These are phyloP conservation scores for Calliphora vicina DNA, from an alignment of 1,140 invertebrate species.

Conservation along the genomic window DNA sequence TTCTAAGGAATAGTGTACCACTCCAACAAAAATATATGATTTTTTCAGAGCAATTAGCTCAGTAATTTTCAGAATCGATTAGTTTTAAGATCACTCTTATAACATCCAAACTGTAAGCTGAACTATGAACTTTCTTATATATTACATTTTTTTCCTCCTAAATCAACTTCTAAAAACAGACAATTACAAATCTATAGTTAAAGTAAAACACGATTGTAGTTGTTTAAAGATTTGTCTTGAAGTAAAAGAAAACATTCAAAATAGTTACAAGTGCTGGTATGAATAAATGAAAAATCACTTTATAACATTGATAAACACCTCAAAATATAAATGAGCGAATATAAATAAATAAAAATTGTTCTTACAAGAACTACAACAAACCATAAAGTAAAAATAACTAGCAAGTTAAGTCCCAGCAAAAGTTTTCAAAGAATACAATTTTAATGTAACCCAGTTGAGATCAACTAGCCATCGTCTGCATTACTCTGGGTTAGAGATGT, in stretches of 20 bases:
- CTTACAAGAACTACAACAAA: background rate
- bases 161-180: too few species aligned
- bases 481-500: too few species aligned
- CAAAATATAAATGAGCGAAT: background rate
- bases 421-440: background rate
- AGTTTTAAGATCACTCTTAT: too few species aligned
- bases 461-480: too few species aligned
- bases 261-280: background rate
- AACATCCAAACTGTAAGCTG: too few species aligned
- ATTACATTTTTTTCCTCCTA: too few species aligned
- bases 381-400: background rate
- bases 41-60: too few species aligned
- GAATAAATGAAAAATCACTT: background rate
- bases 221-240: background rate
- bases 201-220: background rate
- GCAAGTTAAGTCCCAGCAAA: background rate
- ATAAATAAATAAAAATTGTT: background rate
- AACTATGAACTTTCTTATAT: too few species aligned
- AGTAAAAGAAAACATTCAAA: background rate
- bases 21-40: too few species aligned
- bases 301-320: background rate
- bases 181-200: background rate
- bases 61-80: too few species aligned
- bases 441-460: too few species aligned
- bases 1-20: too few species aligned